Percentiles rank a stretch among this genome's conserved stretches.
Conservation (phyloP, 2,888 invertebrate species). For the Dryobotodes eremita region DNA sequence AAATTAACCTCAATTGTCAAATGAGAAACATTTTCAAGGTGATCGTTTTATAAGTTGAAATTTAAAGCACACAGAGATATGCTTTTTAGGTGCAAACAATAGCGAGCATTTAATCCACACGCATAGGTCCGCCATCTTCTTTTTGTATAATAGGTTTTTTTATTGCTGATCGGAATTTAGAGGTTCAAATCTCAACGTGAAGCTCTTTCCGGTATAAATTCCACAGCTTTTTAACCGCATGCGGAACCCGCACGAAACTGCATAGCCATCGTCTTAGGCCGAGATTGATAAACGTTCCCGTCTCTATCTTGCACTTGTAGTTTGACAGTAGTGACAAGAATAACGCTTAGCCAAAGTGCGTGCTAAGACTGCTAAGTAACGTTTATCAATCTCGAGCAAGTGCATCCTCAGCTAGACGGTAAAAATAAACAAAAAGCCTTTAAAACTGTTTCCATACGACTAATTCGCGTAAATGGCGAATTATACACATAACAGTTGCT, state of each 20-base stretch:
- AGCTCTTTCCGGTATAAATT: background rate
- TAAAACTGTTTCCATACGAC: conserved; percentile 29
- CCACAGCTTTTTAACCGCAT: background rate
- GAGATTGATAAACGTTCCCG: background rate
- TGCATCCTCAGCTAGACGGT: background rate
- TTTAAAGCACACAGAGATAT: background rate
- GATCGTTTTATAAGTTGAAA: background rate
- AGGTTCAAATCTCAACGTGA: background rate
- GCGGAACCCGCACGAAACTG: background rate
- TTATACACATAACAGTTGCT: conserved; percentile 47
- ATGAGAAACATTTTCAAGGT: background rate
- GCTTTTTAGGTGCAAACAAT: background rate
- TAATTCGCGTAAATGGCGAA: conserved; percentile 49
- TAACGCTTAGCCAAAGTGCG: background rate
- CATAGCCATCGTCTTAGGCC: background rate
- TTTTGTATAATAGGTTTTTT: background rate
- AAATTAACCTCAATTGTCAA: background rate
- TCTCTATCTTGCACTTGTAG: background rate
- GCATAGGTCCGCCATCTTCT: background rate
- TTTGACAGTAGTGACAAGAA: background rate
- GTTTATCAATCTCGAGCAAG: background rate
- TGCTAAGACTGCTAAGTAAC: background rate
- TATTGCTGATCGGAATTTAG: background rate
- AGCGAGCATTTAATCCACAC: background rate
- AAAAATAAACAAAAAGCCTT: conserved; percentile 26